Evolutionary conservation across 2,113 vertebrate species (phyloP).

Genomic region (Psephotus haematonotus): DNA sequence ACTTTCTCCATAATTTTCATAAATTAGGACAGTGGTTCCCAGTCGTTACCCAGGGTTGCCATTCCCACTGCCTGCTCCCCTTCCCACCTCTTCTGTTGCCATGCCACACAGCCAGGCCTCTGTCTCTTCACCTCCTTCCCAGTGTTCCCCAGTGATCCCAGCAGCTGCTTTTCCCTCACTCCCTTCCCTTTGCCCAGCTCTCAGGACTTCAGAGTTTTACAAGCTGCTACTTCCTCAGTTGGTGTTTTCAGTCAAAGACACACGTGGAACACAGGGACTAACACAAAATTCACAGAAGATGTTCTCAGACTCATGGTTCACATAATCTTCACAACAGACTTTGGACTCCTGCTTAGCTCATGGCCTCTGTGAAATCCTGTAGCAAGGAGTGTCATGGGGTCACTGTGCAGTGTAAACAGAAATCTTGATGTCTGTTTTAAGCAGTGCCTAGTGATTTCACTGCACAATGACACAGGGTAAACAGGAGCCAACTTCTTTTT

Average conservation of each 20-base stretch:
- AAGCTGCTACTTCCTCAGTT: neutral
- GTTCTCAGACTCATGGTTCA: neutral
- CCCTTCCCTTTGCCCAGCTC: neutral
- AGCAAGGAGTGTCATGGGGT: neutral
- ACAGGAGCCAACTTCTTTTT: neutral
- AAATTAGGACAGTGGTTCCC: neutral
- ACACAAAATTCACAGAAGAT: neutral
- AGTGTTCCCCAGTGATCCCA: neutral
- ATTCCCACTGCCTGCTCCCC: neutral
- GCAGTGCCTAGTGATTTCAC: neutral
- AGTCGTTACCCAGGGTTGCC: neutral
- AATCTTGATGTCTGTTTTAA: neutral
- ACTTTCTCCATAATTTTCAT: neutral
- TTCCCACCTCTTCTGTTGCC: neutral
- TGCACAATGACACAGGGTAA: neutral
- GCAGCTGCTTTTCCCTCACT: neutral
- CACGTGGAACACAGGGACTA: fast-evolving
- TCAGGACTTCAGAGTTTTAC: neutral
- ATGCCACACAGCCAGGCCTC: neutral
- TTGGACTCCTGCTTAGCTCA: neutral
- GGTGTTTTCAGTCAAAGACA: neutral
- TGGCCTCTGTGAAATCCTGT: neutral
- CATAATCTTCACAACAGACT: neutral
- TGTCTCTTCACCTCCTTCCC: neutral
- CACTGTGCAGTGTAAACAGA: neutral